Evolutionary conservation across 2,888 invertebrate species (phyloP), one percentile per base, ranked within the genome.

Genomic region (Podabrus alpinus): DNA sequence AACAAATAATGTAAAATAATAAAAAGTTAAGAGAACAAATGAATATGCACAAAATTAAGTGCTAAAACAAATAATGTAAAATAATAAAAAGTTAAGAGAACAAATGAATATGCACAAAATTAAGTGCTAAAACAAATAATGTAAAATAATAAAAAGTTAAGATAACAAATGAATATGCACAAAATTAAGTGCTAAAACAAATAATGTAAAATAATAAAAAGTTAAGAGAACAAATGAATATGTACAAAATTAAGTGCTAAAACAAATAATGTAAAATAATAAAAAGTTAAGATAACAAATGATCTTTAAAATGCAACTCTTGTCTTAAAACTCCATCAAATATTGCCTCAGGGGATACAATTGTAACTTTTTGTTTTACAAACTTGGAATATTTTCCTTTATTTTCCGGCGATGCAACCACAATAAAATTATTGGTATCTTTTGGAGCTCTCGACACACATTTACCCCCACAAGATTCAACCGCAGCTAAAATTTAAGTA

Each of bases 391-490:
- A 86, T 82, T 85, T 86, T n/a, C 69, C 76, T 74, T 82, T 84
- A 68, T 85, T 83, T 64, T 85, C 84, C 10, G 81, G 76, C 17
- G 81, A 79, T 15, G 85, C 82, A 24, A 87, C 83, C 17, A 87
- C 80, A 29, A 85, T 73, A 64, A 85, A 82, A 73, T 81, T 80
- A n/a, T 79, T 80, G 1, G 61, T 64, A 69, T 71, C 75, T 74
- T 80, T 74, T 60, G 85, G 83, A 60, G 78, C 77, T 76, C 82
- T 84, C n/a, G 80, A 72, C 11, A 86, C 81, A 72, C 82, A 82
- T 81, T 86, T 87, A 29, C 87, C 88, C 5, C 87, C 88, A 80
- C 84, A 85, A 13, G 84, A 80, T 78, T 85, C 85, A 70, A 88
- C 85, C 4, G 86, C 85, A 68, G 83, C 87, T 87, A 67, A 70